Evolutionary conservation across 2,888 invertebrate genomes (phyloP).

Genomic region (Eupeodes latifasciatus): DNA sequence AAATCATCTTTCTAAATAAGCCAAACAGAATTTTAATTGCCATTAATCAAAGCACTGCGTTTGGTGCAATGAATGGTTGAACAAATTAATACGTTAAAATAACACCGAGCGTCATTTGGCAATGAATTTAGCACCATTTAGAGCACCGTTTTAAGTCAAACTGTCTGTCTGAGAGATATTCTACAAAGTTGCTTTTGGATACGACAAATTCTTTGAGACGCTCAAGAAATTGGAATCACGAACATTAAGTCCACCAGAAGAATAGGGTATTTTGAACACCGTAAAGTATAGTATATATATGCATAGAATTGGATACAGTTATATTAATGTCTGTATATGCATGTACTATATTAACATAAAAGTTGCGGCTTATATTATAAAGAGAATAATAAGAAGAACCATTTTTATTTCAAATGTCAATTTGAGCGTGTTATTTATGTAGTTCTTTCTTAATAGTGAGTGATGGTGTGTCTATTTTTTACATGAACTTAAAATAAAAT

Average conservation of each 20-base stretch:
- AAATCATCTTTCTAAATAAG: neutral
- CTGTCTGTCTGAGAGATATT: neutral
- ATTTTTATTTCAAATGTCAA: constrained; percentile 62
- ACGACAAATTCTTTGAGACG: neutral
- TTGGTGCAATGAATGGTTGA: too few species aligned
- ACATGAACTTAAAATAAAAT: constrained; percentile 8
- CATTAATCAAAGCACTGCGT: neutral
- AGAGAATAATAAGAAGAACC: constrained; percentile 39
- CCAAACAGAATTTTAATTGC: neutral
- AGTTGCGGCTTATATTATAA: neutral
- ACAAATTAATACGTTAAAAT: constrained; percentile 16
- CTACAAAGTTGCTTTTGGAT: neutral
- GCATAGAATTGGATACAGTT: neutral
- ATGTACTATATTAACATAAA: neutral
- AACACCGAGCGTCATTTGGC: neutral
- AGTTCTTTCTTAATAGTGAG: neutral
- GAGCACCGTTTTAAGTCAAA: too few species aligned
- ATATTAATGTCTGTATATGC: neutral
- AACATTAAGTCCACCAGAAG: neutral
- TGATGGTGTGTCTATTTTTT: constrained; percentile 17
- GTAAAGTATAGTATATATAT: too few species aligned
- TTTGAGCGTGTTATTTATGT: constrained; percentile 59
- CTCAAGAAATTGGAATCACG: neutral
- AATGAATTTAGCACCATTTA: neutral
- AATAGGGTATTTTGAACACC: neutral